Evolutionary conservation across 2,113 vertebrate species (phyloP).

Genomic region (Osmerus eperlanus): DNA sequence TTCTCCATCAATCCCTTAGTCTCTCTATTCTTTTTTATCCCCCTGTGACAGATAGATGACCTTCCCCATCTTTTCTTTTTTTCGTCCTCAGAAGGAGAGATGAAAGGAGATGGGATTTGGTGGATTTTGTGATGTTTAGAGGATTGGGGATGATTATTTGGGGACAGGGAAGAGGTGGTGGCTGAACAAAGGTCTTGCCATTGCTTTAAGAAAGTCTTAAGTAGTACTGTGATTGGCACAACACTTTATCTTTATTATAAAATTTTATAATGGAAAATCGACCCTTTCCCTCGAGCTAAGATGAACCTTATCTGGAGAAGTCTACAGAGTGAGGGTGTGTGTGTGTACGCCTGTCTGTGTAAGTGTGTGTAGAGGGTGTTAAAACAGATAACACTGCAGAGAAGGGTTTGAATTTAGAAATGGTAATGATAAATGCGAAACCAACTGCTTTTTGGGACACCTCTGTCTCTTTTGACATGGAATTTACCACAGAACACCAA

Average conservation of each 20-base stretch:
- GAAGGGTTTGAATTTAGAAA: too few relatives aligned
- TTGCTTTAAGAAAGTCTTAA: conserved; percentile 52
- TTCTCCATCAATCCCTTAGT: conserved; percentile 23
- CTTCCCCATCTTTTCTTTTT: conserved; percentile 51
- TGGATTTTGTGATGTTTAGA: conserved; percentile 15
- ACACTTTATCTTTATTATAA: conserved; percentile 73
- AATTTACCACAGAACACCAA: too few relatives aligned
- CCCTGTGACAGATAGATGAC: conserved; percentile 57
- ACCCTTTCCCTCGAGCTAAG: conserved; percentile 52
- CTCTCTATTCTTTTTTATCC: conserved; percentile 49
- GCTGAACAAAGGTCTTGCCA: conserved; percentile 49
- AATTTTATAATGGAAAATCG: conserved; percentile 73
- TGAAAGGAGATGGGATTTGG: conserved; percentile 31
- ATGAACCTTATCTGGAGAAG: conserved; percentile 48
- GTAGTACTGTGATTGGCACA: conserved; percentile 59
- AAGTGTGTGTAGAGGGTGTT: not conserved
- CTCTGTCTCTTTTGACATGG: too few relatives aligned
- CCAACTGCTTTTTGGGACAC: too few relatives aligned
- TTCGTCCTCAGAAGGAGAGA: conserved; percentile 44
- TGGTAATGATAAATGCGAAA: too few relatives aligned
- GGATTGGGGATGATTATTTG: conserved; percentile 37
- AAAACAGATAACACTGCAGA: too few relatives aligned
- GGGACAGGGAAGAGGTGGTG: conserved; percentile 20
- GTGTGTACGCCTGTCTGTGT: conserved; percentile 15
- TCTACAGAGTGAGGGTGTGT: conserved; percentile 20